phyloP scores from a whole-genome alignment of 2,797 vertebrate species.

The Gastrophryne carolinensis region DNA sequence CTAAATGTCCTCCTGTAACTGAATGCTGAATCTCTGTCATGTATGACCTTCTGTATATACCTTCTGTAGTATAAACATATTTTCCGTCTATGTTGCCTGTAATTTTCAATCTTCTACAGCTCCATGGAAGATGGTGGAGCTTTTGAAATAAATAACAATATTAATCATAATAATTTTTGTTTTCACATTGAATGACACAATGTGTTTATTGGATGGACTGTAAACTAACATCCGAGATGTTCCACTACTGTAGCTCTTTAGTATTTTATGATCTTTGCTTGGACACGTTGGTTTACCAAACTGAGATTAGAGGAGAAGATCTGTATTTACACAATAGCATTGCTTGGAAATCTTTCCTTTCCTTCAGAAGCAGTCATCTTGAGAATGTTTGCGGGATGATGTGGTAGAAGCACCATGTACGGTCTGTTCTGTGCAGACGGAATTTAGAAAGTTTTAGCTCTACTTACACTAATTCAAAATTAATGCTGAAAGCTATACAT shows the following conservation, averaged over 20 bases:
- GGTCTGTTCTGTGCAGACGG: not conserved
- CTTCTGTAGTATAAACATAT: too few species aligned
- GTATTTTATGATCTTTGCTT: not conserved
- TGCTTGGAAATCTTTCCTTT: not conserved
- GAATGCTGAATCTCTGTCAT: too few species aligned
- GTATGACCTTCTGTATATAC: too few species aligned
- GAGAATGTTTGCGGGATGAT: constrained; percentile 4
- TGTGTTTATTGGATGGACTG: not conserved
- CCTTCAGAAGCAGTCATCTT: not conserved
- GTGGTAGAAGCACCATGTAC: constrained; percentile 18
- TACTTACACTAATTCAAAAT: not conserved
- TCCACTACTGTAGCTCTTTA: not conserved
- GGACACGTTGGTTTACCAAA: constrained; percentile 1
- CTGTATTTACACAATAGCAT: constrained; percentile 31
- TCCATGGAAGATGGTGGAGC: too few species aligned
- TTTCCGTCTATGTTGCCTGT: too few species aligned
- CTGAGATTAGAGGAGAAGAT: constrained; percentile 17
- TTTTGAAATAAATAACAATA: too few species aligned
- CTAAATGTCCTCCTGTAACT: too few species aligned
- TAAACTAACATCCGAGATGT: not conserved
- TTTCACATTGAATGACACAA: not conserved
- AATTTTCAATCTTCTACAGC: too few species aligned
- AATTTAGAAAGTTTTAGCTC: not conserved
- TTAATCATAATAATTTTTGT: too few species aligned
- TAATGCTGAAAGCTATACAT: not conserved